These are phyloP conservation scores for Pangasianodon hypophthalmus DNA, from an alignment of 2,113 vertebrate species.

Conservation along the genomic window DNA sequence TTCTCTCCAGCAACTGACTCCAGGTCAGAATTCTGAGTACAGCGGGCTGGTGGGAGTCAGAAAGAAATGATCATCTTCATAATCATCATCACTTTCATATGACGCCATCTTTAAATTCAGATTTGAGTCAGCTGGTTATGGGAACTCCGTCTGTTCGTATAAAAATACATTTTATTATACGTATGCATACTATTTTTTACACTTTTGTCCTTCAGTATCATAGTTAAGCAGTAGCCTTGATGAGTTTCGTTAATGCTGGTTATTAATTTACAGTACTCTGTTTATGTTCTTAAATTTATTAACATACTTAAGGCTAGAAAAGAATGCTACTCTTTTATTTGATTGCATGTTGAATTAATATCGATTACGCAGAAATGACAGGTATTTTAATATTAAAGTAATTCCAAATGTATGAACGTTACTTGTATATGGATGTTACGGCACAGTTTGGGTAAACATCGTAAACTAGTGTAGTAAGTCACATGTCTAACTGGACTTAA, in stretches of 20 bases:
- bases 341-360: background rate
- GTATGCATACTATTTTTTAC: background rate
- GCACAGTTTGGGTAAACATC: background rate
- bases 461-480: background rate
- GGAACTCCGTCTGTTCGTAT: background rate
- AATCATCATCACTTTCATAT: background rate
- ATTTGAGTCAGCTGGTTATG: background rate
- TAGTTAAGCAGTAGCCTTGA: background rate
- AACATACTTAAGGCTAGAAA: background rate
- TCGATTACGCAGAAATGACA: background rate
- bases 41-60: slow-evolving; percentile 31
- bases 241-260: background rate
- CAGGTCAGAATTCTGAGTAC: slow-evolving; percentile 34
- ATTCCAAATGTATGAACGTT: background rate
- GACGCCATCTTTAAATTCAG: background rate
- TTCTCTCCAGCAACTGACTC: slow-evolving; percentile 28
- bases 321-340: background rate
- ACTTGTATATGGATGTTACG: background rate
- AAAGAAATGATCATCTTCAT: slow-evolving; percentile 3
- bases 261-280: background rate
- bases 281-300: background rate
- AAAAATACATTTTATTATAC: background rate
- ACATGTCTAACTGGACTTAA: background rate
- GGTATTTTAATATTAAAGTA: background rate
- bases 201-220: background rate